phyloP scores from a whole-genome alignment of 1,140 invertebrate species.

The Stenopsyche tienmushanensis region DNA sequence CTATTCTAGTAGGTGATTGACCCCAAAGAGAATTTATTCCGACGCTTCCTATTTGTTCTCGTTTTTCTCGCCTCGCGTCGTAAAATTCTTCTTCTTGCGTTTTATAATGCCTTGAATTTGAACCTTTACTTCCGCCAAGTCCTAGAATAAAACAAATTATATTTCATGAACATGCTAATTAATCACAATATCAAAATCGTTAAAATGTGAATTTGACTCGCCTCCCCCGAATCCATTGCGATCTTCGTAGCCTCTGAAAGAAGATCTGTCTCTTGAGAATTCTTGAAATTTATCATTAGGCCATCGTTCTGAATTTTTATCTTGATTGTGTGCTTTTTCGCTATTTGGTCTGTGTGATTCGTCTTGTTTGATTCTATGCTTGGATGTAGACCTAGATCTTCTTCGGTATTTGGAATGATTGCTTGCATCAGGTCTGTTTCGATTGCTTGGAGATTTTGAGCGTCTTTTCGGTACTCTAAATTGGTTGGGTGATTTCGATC shows the following conservation, averaged over 20 bases:
- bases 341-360: neutral
- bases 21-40: constrained; percentile 71
- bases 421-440: neutral
- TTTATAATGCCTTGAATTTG: constrained; percentile 45
- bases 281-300: constrained; percentile 49
- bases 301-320: constrained; percentile 46
- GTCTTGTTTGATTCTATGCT: constrained; percentile 1
- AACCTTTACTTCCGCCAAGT: constrained; percentile 30
- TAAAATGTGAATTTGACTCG: neutral
- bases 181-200: constrained; percentile 11
- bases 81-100: constrained; percentile 61
- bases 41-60: constrained; percentile 70
- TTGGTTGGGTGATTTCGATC: too few relatives aligned
- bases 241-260: constrained; percentile 33
- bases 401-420: neutral
- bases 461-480: constrained; percentile 5
- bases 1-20: constrained; percentile 65
- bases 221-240: constrained; percentile 34
- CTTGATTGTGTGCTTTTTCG: neutral
- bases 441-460: constrained; percentile 17
- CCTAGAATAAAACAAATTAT: constrained; percentile 38
- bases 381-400: constrained; percentile 15
- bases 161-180: neutral
- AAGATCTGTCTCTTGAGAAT: constrained; percentile 26
- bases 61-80: constrained; percentile 65